phyloP scores from a whole-genome alignment of 2,113 vertebrate species.

The Phylloscopus whistleri region DNA sequence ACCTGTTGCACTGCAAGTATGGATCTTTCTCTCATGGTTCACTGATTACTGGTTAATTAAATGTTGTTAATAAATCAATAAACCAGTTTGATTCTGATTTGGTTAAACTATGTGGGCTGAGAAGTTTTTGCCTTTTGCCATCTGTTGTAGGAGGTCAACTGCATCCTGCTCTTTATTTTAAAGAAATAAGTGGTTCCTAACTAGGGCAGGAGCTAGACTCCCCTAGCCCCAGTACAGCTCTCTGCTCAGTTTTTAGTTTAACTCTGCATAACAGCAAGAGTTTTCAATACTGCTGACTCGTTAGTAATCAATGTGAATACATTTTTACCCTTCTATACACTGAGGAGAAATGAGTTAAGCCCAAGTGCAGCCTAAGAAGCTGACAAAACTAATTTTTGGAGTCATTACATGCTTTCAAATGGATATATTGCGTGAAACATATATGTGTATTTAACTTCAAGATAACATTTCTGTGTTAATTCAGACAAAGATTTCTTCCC shows the following conservation, averaged over 20 bases:
- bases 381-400: background rate
- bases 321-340: background rate
- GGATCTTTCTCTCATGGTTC: background rate
- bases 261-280: background rate
- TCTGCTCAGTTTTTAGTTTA: background rate
- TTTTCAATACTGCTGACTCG: background rate
- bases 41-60: background rate
- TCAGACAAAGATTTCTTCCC: background rate
- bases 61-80: background rate
- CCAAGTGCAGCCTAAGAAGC: background rate
- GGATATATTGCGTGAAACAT: background rate
- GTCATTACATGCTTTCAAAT: background rate
- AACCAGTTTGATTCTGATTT: background rate
- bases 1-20: background rate
- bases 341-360: background rate
- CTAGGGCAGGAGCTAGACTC: background rate
- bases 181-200: background rate
- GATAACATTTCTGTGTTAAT: background rate
- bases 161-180: background rate
- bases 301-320: background rate
- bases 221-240: background rate
- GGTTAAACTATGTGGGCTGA: background rate
- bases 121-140: background rate
- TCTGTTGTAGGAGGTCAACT: background rate
- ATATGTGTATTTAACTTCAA: background rate